Conservation (phyloP, 2,797 vertebrate species). For the Macroramphosus scolopax region DNA sequence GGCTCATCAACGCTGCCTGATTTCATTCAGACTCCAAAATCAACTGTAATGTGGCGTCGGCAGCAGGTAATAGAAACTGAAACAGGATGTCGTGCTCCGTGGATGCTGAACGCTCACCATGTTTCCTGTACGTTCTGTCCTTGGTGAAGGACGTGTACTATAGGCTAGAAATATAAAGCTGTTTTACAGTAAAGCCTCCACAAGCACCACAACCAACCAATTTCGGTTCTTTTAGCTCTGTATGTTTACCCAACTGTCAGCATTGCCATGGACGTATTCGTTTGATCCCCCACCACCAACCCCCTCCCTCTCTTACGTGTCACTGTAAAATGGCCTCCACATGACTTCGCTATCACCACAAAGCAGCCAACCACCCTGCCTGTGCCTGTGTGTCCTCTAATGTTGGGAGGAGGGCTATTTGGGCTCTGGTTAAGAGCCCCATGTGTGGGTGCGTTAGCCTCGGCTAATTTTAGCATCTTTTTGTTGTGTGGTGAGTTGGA, state of each 20-base stretch:
- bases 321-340: slow-evolving; percentile 66
- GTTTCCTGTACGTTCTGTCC: slow-evolving; percentile 32
- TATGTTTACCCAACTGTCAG: slow-evolving; percentile 59
- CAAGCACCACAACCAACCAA: slow-evolving; percentile 36
- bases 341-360: slow-evolving; percentile 65
- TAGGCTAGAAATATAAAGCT: slow-evolving; percentile 25
- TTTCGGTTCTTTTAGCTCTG: slow-evolving; percentile 42
- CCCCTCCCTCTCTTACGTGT: slow-evolving; percentile 39
- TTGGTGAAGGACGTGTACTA: slow-evolving; percentile 17
- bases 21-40: slow-evolving; percentile 3
- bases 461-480: slow-evolving; percentile 73
- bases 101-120: not conserved
- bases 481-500: slow-evolving; percentile 60
- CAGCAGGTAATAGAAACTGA: too few relatives aligned
- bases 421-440: slow-evolving; percentile 58
- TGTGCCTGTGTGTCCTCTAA: slow-evolving; percentile 41
- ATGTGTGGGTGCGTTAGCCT: slow-evolving; percentile 50
- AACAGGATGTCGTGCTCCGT: too few relatives aligned
- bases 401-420: slow-evolving; percentile 51
- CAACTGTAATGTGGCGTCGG: not conserved
- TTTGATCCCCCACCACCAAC: slow-evolving; percentile 32
- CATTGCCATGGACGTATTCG: slow-evolving; percentile 43
- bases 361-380: slow-evolving; percentile 53
- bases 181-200: slow-evolving; percentile 38
- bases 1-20: not conserved